Evolutionary conservation across 2,888 invertebrate species (phyloP).

Genomic region (Lasius fuliginosus): DNA sequence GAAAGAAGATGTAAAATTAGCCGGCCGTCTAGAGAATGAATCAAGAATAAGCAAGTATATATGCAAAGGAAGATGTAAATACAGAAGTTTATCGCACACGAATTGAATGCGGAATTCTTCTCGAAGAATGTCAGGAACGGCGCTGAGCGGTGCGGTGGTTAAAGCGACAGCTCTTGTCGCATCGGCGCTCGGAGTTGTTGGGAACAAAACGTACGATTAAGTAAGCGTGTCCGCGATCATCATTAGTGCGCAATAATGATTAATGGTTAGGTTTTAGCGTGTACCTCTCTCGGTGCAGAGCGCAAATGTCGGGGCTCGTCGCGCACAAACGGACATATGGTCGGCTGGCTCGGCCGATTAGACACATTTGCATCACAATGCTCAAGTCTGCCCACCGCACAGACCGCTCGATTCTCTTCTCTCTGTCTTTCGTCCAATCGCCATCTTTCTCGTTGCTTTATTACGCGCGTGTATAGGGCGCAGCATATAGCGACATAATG

Average conservation of each 20-base stretch:
- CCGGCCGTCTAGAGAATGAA: background rate
- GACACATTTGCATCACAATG: slow-evolving; percentile 86
- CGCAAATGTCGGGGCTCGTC: slow-evolving; percentile 66
- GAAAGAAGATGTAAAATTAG: background rate
- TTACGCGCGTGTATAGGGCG: slow-evolving; percentile 80
- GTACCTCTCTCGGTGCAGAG: slow-evolving; percentile 72
- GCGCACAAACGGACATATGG: slow-evolving; percentile 84
- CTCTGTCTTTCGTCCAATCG: slow-evolving; percentile 54
- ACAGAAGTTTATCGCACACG: background rate
- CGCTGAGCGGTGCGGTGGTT: background rate
- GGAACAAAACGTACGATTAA: slow-evolving; percentile 74
- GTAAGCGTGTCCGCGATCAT: slow-evolving; percentile 80
- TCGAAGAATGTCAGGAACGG: background rate
- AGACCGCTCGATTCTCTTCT: slow-evolving; percentile 56
- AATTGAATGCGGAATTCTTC: background rate
- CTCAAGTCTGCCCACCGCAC: slow-evolving; percentile 81
- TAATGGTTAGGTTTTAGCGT: slow-evolving; percentile 79
- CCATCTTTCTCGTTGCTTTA: slow-evolving; percentile 75
- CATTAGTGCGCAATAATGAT: slow-evolving; percentile 82
- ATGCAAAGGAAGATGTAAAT: background rate
- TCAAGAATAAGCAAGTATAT: background rate
- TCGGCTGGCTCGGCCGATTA: slow-evolving; percentile 85
- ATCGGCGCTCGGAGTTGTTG: background rate
- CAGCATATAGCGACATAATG: slow-evolving; percentile 82
- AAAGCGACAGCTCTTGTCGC: slow-evolving; percentile 23